Evolutionary conservation across 2,888 invertebrate genomes (phyloP), one percentile per base, ranked within the genome.

Genomic region (Euproctis similis): DNA sequence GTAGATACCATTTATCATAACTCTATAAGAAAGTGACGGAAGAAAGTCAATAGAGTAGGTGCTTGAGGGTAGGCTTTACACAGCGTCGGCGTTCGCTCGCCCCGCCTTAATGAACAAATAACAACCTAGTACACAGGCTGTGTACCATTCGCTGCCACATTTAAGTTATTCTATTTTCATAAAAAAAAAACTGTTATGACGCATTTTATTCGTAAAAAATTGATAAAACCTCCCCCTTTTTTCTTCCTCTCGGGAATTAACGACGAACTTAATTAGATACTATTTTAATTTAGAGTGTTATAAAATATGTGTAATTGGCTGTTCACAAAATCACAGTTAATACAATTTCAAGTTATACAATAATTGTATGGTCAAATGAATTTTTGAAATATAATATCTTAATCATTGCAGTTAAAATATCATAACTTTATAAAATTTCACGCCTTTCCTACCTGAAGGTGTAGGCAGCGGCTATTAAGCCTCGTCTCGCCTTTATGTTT

Each of bases 1-100:
- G 23, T 18, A 12, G 10, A 26, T 34, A 46, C 57, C 68, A 74
- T 77, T 76, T 77, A 72, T 80, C 76, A 80, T 82, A 80, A 77
- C 77, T 72, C 62, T 69, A 76, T 76, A 78, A 77, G 78, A 76
- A 78, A 78, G 74, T 78, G 78, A 71, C 77, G 77, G 80, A 81
- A 81, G 81, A 81, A 78, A 82, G 82, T 80, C 81, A 81, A 80
- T 80, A 77, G 75, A 76, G 70, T 75, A 75, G 80, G 76, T 74
- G 77, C 75, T 76, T 51, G 69, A 69, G 73, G 78, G 76, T 74
- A 75, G 72, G 73, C 68, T 70, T 66, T 63, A 59, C 63, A 62
- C 63, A 69, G 57, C 54, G 43, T 40, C 49, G 59, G 49, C 42
- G 53, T 48, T 55, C 51, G 52, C 50, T 56, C 55, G 63, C 66